Base-by-base conservation (phyloP, 2,888 invertebrate genomes). In the Cheilosia variabilis region DNA sequence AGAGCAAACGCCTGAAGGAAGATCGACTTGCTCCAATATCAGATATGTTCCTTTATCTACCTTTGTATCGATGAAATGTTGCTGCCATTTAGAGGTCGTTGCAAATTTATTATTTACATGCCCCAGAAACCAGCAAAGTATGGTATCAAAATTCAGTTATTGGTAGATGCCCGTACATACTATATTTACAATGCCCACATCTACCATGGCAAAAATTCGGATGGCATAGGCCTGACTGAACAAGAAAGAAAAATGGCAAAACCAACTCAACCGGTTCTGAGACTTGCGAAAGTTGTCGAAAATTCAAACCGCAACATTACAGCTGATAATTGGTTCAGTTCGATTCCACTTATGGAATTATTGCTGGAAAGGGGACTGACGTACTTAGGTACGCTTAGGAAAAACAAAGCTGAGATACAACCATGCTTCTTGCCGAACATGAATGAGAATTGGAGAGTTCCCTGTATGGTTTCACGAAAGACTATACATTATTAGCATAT, bases 191-290 rank as follows among this genome's bases (percentile, higher is more conserved):
- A 73, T 47, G 60, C 73, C 15, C 62, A 73, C 50, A 82, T 87
- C 24, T 87, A 87, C 60, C 68, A 52, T 75, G 84, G 88, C 27
- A 87, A 87, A 80, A 71, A 87, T 76, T 80, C 83, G 22, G 87
- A 88, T 50, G 84, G 82, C 31, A 65, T 71, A 68, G 82, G 76
- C 37, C 41, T n/a, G n/a, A n/a, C n/a, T n/a, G n/a, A n/a, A 66
- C 58, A 65, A 72, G 43, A 78, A 71, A 71, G 57, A 63, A 22
- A 43, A 47, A 27, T 69, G 43, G 19, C 72, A 72, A 45, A 73
- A 57, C 84, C 87, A 73, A 58, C 87, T 31, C 81, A 84, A 37
- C 76, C 81, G 27, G 84, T 87, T 47, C 58, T 87, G 50, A 52
- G 82, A 50, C 80, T 88, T 72, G 75, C 58, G 52, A 87, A 81